phyloP scores from a whole-genome alignment of 2,113 vertebrate species.

The Scomber scombrus region DNA sequence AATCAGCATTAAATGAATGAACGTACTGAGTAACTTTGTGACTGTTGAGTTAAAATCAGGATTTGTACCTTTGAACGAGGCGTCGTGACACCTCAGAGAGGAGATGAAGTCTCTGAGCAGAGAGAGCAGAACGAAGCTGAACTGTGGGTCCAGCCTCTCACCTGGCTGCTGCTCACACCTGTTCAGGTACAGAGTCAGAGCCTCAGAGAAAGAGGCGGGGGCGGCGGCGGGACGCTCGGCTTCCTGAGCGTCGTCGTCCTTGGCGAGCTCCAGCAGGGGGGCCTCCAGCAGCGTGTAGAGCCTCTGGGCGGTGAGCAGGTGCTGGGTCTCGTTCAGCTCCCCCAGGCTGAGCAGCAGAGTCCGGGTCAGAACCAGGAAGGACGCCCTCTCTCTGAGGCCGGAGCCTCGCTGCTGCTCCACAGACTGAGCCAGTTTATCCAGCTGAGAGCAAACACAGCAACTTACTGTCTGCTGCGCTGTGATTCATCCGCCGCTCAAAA shows the following conservation, averaged over 20 bases:
- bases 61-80: conserved; percentile 87
- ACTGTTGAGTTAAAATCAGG: too few relatives aligned
- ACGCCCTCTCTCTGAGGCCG: conserved; percentile 77
- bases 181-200: conserved; percentile 84
- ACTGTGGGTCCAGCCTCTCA: conserved; percentile 72
- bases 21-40: too few relatives aligned
- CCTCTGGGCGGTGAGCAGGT: conserved; percentile 86
- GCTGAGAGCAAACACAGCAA: conserved; percentile 71
- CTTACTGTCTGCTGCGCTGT: not conserved
- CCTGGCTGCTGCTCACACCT: conserved; percentile 52
- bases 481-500: too few relatives aligned
- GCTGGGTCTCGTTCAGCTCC: conserved; percentile 82
- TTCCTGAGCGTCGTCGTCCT: conserved; percentile 63
- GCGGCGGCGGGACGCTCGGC: conserved; percentile 39
- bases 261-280: conserved; percentile 78
- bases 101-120: conserved; percentile 87
- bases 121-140: conserved; percentile 81
- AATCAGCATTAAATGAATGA: too few relatives aligned
- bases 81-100: conserved; percentile 82
- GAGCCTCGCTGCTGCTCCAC: conserved; percentile 66
- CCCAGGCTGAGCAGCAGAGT: conserved; percentile 86
- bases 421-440: conserved; percentile 85
- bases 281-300: conserved; percentile 87
- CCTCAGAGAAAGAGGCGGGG: conserved; percentile 72
- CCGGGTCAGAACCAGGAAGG: conserved; percentile 83